Conservation (phyloP, 1,140 invertebrate genomes). For the Zophobas atratus region DNA sequence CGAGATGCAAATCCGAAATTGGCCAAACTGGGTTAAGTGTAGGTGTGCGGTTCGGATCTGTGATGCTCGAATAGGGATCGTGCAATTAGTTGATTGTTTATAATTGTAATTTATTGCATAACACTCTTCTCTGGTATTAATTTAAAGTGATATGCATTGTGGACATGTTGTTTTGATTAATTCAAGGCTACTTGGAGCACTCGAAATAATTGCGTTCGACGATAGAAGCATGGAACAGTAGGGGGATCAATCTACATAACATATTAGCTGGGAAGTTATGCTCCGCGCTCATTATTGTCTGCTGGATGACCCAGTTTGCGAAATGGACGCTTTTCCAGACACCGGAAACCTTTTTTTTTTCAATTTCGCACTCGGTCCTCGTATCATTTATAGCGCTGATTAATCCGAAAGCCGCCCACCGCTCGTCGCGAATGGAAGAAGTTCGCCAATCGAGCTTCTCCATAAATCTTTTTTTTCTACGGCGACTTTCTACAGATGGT, state of each 20-base stretch:
- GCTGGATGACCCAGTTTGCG: conserved; percentile 34
- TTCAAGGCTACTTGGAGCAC: conserved; percentile 37
- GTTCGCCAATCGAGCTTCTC: background rate
- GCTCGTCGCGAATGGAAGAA: conserved; percentile 12
- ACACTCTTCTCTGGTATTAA: conserved; percentile 31
- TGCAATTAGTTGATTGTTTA: conserved; percentile 38
- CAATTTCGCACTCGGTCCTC: no score
- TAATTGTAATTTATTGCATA: conserved; percentile 41
- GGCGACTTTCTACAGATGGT: conserved; percentile 3
- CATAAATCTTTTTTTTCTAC: conserved; percentile 10
- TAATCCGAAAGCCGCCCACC: no score
- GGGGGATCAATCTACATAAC: conserved; percentile 42
- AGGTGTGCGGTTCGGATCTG: conserved; percentile 2
- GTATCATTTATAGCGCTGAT: no score
- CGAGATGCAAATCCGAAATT: background rate
- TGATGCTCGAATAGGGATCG: conserved; percentile 3
- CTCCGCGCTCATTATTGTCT: conserved; percentile 32
- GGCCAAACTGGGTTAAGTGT: conserved; percentile 10
- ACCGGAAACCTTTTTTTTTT: no score
- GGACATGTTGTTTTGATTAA: conserved; percentile 38
- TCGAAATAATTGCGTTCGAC: conserved; percentile 42
- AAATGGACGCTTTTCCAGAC: background rate
- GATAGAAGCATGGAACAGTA: conserved; percentile 33
- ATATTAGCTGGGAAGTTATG: conserved; percentile 42
- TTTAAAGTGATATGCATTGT: conserved; percentile 39